Conservation (phyloP, 1,140 invertebrate species). For the Popillia japonica region DNA sequence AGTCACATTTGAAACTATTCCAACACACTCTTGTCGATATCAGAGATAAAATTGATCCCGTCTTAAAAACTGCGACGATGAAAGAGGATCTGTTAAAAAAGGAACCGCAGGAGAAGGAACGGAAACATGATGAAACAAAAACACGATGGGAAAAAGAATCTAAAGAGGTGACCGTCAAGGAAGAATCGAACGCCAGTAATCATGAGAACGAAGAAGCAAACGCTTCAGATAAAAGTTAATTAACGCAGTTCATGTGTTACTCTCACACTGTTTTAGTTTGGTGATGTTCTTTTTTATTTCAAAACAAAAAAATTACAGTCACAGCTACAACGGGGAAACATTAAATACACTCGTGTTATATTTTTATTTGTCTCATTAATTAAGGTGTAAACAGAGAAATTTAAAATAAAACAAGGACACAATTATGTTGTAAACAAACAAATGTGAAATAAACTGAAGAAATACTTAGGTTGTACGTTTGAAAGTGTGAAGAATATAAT, state of each 20-base stretch:
- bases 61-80: conserved; percentile 52
- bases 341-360: background rate
- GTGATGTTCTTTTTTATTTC: background rate
- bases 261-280: background rate
- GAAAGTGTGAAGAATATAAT: conserved; percentile 28
- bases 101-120: conserved; percentile 52
- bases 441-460: background rate
- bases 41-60: conserved; percentile 68
- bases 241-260: background rate
- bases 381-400: background rate
- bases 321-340: background rate
- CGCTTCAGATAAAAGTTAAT: background rate
- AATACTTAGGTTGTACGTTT: conserved; percentile 28
- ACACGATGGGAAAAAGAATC: conserved; percentile 55
- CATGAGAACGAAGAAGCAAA: background rate
- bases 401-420: background rate
- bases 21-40: conserved; percentile 72
- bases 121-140: conserved; percentile 53
- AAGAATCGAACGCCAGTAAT: background rate
- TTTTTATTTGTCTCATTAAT: background rate
- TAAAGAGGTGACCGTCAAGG: conserved; percentile 36
- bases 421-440: background rate
- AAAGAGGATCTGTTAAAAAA: conserved; percentile 53
- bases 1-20: conserved; percentile 77
- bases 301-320: background rate